Evolutionary conservation across 1,140 invertebrate genomes (phyloP).

Genomic region (Neodiprion lecontei): DNA sequence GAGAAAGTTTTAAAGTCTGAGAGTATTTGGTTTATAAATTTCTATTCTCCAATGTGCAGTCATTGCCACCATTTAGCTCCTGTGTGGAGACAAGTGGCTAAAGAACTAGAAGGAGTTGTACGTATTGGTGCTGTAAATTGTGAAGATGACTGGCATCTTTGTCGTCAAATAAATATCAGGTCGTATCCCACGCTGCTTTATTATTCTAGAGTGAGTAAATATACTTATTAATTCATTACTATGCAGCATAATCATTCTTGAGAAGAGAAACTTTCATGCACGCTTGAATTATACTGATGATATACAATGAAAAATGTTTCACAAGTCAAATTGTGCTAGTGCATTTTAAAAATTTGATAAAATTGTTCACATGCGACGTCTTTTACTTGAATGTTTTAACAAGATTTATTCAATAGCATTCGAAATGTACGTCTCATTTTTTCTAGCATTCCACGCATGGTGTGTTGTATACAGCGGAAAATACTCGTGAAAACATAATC

Average conservation of each 20-base stretch:
- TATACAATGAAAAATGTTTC: slow-evolving; percentile 8
- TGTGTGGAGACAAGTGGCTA: slow-evolving; percentile 81
- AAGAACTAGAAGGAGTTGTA: slow-evolving; percentile 74
- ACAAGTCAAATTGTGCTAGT: background rate
- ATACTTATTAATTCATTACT: slow-evolving; percentile 11
- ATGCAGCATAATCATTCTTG: background rate
- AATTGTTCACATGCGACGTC: background rate
- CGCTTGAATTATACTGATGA: no score
- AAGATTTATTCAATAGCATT: slow-evolving; percentile 5
- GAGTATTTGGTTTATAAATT: slow-evolving; percentile 85
- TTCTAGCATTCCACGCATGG: slow-evolving; percentile 44
- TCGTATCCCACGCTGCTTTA: slow-evolving; percentile 76
- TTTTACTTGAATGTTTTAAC: background rate
- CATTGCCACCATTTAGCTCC: slow-evolving; percentile 82
- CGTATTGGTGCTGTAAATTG: slow-evolving; percentile 84
- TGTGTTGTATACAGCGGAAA: slow-evolving; percentile 55
- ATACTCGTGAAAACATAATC: slow-evolving; percentile 56
- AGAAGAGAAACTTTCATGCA: background rate
- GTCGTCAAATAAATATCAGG: slow-evolving; percentile 69
- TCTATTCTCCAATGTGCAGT: slow-evolving; percentile 84
- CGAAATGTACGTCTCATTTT: slow-evolving; percentile 14
- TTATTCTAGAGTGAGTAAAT: slow-evolving; percentile 54
- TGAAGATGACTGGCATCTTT: slow-evolving; percentile 77
- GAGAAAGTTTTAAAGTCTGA: slow-evolving; percentile 68
- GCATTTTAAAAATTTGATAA: no score